phyloP scores from a whole-genome alignment of 2,113 vertebrate genomes.

The Synchiropus splendidus region DNA sequence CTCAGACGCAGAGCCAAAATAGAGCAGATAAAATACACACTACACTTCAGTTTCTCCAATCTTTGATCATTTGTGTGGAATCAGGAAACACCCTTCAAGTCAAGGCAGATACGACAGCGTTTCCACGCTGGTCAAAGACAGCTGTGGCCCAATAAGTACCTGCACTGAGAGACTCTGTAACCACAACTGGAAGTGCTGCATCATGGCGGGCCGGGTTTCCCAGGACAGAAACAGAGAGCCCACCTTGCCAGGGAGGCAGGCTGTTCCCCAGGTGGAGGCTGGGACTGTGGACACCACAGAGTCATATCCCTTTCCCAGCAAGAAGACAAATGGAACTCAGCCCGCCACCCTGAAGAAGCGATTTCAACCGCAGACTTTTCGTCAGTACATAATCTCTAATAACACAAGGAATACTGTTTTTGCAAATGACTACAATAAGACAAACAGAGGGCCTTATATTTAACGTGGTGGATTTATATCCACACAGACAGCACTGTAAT shows the following conservation, averaged over 20 bases:
- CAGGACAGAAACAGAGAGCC: conserved; percentile 43
- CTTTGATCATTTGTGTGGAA: too few relatives aligned
- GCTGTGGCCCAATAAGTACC: conserved; percentile 9
- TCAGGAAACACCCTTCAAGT: conserved; percentile 3
- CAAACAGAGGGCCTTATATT: not conserved
- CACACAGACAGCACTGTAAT: too few relatives aligned
- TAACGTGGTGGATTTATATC: conserved; percentile 21
- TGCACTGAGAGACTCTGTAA: conserved; percentile 19
- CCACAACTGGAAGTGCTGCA: conserved; percentile 24
- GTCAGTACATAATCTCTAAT: conserved; percentile 49
- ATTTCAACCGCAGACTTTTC: conserved; percentile 47
- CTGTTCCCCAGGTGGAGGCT: conserved; percentile 53
- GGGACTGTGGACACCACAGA: conserved; percentile 40
- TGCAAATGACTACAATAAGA: conserved; percentile 35
- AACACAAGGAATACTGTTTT: conserved; percentile 49
- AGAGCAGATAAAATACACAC: too few relatives aligned
- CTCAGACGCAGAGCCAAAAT: too few relatives aligned
- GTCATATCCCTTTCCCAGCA: conserved; percentile 51
- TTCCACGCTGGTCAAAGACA: conserved; percentile 18
- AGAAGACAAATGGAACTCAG: conserved; percentile 57
- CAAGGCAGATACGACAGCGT: conserved; percentile 22
- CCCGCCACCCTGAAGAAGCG: conserved; percentile 49
- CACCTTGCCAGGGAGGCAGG: conserved; percentile 36
- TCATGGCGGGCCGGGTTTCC: conserved; percentile 45
- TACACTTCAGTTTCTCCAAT: too few relatives aligned